These are phyloP conservation scores for Cylas formicarius DNA, from an alignment of 1,140 invertebrate genomes.

Conservation along the genomic window DNA sequence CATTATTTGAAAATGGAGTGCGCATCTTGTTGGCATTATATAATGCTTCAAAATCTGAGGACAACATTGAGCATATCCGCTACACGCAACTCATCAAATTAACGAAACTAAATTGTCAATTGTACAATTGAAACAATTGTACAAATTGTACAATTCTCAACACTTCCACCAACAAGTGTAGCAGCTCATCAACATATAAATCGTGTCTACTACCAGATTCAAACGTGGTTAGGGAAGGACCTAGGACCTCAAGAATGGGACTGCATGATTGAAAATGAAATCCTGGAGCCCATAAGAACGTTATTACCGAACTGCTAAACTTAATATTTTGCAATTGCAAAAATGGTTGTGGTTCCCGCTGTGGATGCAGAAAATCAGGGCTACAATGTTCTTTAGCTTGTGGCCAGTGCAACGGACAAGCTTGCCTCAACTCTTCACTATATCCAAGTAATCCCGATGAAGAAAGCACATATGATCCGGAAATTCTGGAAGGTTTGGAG, in stretches of 20 bases:
- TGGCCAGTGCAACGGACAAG: conserved; percentile 11
- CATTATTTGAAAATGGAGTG: too few relatives aligned
- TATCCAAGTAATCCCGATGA: conserved; percentile 15
- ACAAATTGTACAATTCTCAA: conserved; percentile 19
- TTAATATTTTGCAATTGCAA: conserved; percentile 21
- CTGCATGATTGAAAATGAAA: conserved; percentile 33
- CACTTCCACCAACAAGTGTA: conserved; percentile 27
- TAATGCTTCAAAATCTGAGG: conserved; percentile 10
- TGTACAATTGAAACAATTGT: too few relatives aligned
- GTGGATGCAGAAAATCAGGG: conserved; percentile 12
- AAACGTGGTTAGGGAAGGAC: conserved; percentile 40
- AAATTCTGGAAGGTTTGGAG: conserved; percentile 12
- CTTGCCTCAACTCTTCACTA: conserved; percentile 11
- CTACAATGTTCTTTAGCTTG: conserved; percentile 18
- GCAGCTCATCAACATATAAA: conserved; percentile 39
- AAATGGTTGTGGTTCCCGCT: conserved; percentile 10
- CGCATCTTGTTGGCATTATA: conserved; percentile 6
- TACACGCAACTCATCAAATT: conserved; percentile 5
- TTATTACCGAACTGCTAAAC: conserved; percentile 31
- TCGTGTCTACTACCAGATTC: conserved; percentile 42
- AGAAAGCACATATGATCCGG: conserved; percentile 11
- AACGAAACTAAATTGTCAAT: conserved; percentile 1
- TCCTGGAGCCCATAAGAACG: conserved; percentile 35
- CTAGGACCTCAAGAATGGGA: conserved; percentile 40
- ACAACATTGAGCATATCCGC: conserved; percentile 6